A percentile compares a stretch with the other conserved stretches of the same genome.
Evolutionary conservation across 2,888 invertebrate species (phyloP).

Genomic region (Periphyllus acericola): DNA sequence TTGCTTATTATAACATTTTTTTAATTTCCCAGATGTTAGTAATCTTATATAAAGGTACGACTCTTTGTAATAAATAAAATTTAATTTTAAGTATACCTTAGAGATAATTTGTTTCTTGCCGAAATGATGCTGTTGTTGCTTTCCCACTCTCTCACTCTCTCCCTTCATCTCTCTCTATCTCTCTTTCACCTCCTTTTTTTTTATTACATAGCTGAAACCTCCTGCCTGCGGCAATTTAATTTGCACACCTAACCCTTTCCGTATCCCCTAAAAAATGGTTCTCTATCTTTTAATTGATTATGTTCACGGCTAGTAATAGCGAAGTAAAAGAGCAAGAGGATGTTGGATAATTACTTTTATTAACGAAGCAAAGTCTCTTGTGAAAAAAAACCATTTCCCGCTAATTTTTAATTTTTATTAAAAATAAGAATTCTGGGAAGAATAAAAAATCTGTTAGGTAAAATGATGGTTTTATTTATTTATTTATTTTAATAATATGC

Average conservation of each 20-base stretch:
- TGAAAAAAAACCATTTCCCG: conserved; percentile 24
- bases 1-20: conserved; percentile 35
- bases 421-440: conserved; percentile 1
- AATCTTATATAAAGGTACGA: conserved; percentile 46
- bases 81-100: conserved; percentile 53
- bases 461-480: conserved; percentile 11
- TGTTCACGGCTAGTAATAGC: conserved; percentile 51
- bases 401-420: conserved; percentile 54
- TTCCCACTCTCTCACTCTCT: background rate
- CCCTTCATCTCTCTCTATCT: background rate
- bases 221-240: conserved; percentile 57
- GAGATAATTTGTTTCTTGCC: conserved; percentile 48
- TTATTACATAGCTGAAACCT: conserved; percentile 34
- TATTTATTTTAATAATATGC: background rate
- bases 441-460: conserved; percentile 33
- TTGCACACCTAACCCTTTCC: conserved; percentile 45
- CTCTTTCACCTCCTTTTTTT: background rate
- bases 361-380: conserved; percentile 38
- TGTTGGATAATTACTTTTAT: conserved; percentile 58
- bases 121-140: conserved; percentile 46
- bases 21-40: conserved; percentile 43
- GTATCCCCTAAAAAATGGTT: conserved; percentile 16
- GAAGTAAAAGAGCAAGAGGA: conserved; percentile 49
- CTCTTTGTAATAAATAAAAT: conserved; percentile 58
- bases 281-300: conserved; percentile 61